Evolutionary conservation across 2,797 vertebrate species (phyloP).

Genomic region (Arremon aurantiirostris): DNA sequence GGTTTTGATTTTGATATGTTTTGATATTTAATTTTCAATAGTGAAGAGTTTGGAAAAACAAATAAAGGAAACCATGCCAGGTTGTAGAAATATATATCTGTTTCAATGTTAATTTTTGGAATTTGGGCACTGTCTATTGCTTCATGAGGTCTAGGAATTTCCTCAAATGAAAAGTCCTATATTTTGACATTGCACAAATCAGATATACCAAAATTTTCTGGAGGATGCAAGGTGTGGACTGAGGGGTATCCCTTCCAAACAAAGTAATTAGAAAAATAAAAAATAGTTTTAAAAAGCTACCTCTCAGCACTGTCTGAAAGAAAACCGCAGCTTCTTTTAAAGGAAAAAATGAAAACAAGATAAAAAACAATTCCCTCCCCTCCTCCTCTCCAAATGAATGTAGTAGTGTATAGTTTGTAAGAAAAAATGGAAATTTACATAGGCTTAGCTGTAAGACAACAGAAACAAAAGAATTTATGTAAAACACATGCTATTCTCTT

Average conservation of each 20-base stretch:
- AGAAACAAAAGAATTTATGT: not conserved
- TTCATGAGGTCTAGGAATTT: not conserved
- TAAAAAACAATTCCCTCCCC: not conserved
- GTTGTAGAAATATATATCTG: not conserved
- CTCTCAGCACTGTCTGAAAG: not conserved
- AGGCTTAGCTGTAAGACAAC: not conserved
- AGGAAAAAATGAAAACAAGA: not conserved
- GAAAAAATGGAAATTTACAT: not conserved
- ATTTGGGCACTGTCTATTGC: not conserved
- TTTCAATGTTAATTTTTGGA: not conserved
- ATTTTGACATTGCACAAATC: not conserved
- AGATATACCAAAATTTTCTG: not conserved
- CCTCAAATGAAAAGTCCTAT: not conserved
- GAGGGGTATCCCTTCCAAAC: not conserved
- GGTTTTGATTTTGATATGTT: not conserved
- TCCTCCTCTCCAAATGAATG: not conserved
- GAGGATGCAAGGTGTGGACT: not conserved
- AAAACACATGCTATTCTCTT: not conserved
- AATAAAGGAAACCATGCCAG: not conserved
- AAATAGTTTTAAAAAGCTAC: not conserved
- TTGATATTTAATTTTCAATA: not conserved
- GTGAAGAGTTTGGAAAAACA: not conserved
- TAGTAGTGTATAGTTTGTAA: not conserved
- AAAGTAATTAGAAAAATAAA: not conserved
- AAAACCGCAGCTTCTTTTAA: not conserved